Base-by-base conservation (phyloP, 1,140 invertebrate genomes). In the Araneus ventricosus region DNA sequence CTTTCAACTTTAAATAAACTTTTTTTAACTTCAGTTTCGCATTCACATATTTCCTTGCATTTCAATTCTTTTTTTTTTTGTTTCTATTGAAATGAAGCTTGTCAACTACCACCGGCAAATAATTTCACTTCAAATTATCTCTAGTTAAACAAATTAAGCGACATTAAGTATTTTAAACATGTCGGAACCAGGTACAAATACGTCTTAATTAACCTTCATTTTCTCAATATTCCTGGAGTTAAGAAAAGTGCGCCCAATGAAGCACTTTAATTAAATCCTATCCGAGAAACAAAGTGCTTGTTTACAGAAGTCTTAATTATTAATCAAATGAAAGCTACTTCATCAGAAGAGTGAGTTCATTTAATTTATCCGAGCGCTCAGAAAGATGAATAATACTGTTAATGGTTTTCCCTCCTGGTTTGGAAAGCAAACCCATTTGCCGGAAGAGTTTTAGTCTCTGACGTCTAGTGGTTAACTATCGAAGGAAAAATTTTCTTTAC, bases 191-290 rank as follows among this genome's bases (percentile, higher is more conserved):
- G 17, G 30, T 14, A 30, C 67, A 34, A 34, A 34, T 75, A 4
- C 20, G 4, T 37, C 30, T 75, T 34, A 75, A 75, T 30, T 75
- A 75, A 5, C 17, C 30, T 30, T 75, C 30, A 34, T 75, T 75
- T 17, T 37, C 67, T 34, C 17, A 75, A 34, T 75, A 34, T 1
- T 30, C 17, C 5, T 30, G 30, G 30, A 30, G 30, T 75, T 17
- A 75, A 75, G 67, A 37, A 75, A 75, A 75, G 30, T 75, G 4
- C 17, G 14, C 4, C 3, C 20, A 3, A 3, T 67, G 30, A 34
- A 75, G 30, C 30, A 30, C 30, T 75, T 75, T 75, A 75, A 75
- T 75, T 67, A 67, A 67, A 75, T 34, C 17, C 67, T 30, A 75
- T 75, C 14, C 14, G 5, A 75, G 67, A 34, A 14, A 70, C n/a